These are phyloP conservation scores for Holothuria scabra DNA, from an alignment of 53 echinoderm and acorn worm genomes.

Conservation along the genomic window DNA sequence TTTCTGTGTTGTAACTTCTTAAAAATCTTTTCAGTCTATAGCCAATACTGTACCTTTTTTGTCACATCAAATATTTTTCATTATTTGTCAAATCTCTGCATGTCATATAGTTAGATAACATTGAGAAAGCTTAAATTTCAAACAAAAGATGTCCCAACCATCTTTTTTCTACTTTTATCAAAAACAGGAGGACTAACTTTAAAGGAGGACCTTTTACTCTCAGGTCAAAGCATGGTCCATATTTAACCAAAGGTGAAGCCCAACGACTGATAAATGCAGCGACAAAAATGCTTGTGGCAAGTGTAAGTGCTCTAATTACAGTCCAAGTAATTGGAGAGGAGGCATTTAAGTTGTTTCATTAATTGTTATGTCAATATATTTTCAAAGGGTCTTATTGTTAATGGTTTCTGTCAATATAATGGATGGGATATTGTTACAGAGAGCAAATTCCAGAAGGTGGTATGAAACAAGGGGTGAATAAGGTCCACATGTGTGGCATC, in stretches of 20 bases:
- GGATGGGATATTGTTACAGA: neutral
- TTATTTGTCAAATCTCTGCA: no score
- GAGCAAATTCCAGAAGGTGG: neutral
- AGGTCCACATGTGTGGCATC: no score
- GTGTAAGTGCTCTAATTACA: slow-evolving; percentile 64
- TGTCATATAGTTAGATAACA: no score
- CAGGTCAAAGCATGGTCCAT: slow-evolving; percentile 88
- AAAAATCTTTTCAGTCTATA: no score
- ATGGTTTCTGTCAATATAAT: no score
- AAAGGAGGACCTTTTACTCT: slow-evolving; percentile 82
- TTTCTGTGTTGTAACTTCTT: no score
- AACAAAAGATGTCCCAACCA: no score
- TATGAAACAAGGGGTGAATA: no score
- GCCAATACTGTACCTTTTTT: no score
- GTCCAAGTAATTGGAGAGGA: neutral
- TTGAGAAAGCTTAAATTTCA: no score
- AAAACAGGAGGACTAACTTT: slow-evolving; percentile 63
- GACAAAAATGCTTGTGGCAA: slow-evolving; percentile 87
- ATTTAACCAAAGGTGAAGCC: slow-evolving; percentile 88
- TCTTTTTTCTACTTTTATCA: no score
- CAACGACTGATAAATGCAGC: slow-evolving; percentile 91
- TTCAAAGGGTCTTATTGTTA: neutral
- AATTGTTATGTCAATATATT: neutral
- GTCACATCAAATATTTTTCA: no score
- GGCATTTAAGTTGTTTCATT: neutral